Evolutionary conservation across 2,888 invertebrate genomes (phyloP).

Genomic region (Campopleginae sp.): DNA sequence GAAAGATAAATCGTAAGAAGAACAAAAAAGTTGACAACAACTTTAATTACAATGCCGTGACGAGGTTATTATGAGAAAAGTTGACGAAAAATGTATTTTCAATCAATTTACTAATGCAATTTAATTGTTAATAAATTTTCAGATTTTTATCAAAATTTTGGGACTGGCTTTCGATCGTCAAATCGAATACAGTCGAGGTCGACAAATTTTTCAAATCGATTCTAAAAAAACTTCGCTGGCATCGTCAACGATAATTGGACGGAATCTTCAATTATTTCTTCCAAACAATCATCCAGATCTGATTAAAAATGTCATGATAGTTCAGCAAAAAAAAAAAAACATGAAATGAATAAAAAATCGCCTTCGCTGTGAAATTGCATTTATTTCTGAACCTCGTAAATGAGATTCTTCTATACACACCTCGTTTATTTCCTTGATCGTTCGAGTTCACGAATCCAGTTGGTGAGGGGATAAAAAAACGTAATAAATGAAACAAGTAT

Average conservation of each 20-base stretch:
- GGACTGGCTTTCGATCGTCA: neutral
- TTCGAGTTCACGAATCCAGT: conserved; percentile 30
- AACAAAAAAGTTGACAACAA: neutral
- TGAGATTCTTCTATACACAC: conserved; percentile 14
- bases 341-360: neutral
- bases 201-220: neutral
- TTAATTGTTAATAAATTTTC: neutral
- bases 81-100: neutral
- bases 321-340: neutral
- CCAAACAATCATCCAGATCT: neutral
- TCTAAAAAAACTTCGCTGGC: neutral
- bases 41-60: neutral
- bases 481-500: conserved; percentile 38
- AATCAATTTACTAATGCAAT: neutral
- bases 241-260: neutral
- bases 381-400: neutral
- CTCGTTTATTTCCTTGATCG: conserved; percentile 53
- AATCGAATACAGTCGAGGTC: neutral
- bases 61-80: neutral
- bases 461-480: conserved; percentile 18
- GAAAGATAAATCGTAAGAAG: neutral
- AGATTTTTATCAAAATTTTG: neutral
- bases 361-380: neutral
- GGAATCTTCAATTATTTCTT: neutral
- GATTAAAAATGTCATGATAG: neutral